Conservation (phyloP, 2,888 invertebrate genomes). For the Rotaria sp. region DNA sequence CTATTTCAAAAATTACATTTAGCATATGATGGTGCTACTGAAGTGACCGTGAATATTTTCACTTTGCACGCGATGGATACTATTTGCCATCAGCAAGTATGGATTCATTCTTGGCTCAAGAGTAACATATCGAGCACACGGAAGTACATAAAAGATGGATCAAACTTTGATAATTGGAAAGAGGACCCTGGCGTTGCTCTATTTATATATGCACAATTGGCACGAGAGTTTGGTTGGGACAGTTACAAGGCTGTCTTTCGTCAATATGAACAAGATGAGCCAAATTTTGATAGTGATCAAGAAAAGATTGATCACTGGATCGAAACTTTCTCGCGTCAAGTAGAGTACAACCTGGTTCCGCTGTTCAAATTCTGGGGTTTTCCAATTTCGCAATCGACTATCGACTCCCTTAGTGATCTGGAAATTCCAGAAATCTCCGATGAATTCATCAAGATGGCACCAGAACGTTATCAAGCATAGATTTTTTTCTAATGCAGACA, state of each 20-base stretch:
- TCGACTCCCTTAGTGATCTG: too few species aligned
- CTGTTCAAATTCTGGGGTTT: conserved; percentile 44
- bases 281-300: conserved; percentile 40
- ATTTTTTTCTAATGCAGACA: too few species aligned
- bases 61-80: conserved; percentile 43
- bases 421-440: too few species aligned
- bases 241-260: conserved; percentile 43
- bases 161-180: conserved; percentile 42
- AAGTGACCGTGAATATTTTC: conserved; percentile 45
- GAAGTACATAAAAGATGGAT: conserved; percentile 42
- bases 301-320: conserved; percentile 45
- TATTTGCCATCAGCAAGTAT: conserved; percentile 38
- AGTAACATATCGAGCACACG: conserved; percentile 22
- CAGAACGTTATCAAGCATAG: too few species aligned
- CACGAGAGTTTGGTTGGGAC: conserved; percentile 43
- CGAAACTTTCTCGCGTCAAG: conserved; percentile 42
- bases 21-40: conserved; percentile 43
- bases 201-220: conserved; percentile 43
- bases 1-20: not conserved
- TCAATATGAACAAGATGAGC: conserved; percentile 39
- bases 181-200: conserved; percentile 42
- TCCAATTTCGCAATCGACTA: conserved; percentile 26
- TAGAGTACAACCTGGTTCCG: conserved; percentile 42
- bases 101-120: conserved; percentile 43
- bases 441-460: too few species aligned